A percentile compares a stretch with the other conserved stretches of the same genome.
Evolutionary conservation across 2,113 vertebrate species (phyloP).

Genomic region (Limanda limanda): DNA sequence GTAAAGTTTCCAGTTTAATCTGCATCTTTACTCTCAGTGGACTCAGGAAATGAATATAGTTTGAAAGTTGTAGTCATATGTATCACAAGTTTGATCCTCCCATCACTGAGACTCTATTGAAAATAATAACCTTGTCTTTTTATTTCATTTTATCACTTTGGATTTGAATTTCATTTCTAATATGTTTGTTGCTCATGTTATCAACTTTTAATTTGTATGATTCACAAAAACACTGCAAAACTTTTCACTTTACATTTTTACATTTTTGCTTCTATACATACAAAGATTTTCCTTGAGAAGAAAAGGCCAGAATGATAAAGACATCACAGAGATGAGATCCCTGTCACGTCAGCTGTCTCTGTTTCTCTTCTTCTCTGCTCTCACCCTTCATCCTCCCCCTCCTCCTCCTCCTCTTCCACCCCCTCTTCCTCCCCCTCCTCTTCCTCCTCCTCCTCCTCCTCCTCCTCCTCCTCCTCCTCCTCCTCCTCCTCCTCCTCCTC

Average conservation of each 20-base stretch:
- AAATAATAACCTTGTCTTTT: too few relatives aligned
- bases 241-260: too few relatives aligned
- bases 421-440: slow-evolving; percentile 33
- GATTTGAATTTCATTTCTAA: neutral
- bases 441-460: slow-evolving; percentile 25
- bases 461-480: slow-evolving; percentile 31
- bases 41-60: too few relatives aligned
- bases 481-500: slow-evolving; percentile 36
- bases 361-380: slow-evolving; percentile 21
- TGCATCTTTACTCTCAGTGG: too few relatives aligned
- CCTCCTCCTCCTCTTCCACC: slow-evolving; percentile 24
- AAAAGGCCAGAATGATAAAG: neutral
- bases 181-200: neutral
- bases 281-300: neutral
- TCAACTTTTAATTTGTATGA: neutral
- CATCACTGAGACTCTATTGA: too few relatives aligned
- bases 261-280: neutral
- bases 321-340: neutral
- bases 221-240: too few relatives aligned
- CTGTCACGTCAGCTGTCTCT: neutral
- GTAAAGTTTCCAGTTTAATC: neutral
- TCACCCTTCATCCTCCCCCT: slow-evolving; percentile 22
- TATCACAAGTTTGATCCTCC: too few relatives aligned
- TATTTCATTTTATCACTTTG: too few relatives aligned
- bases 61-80: too few relatives aligned